Evolutionary conservation across 2,888 invertebrate genomes (phyloP).

Genomic region (Pseudococcus jackbeardsleyi): DNA sequence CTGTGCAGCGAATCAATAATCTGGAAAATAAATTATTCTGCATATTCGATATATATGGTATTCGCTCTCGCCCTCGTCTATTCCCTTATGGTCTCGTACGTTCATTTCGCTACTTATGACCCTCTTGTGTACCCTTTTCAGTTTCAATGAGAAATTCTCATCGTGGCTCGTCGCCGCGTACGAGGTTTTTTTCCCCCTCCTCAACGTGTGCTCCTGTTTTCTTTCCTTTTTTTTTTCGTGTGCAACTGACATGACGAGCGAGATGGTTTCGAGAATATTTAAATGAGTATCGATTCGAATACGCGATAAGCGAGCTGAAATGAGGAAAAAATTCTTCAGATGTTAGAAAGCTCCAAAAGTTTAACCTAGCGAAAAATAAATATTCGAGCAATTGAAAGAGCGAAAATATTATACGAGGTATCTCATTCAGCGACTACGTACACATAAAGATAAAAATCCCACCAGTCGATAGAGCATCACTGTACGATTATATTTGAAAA

Average conservation of each 20-base stretch:
- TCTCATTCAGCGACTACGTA: constrained; percentile 2
- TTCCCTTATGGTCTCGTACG: background rate
- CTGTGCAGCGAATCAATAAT: constrained; percentile 38
- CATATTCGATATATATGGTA: background rate
- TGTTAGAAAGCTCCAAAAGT: background rate
- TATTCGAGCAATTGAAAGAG: background rate
- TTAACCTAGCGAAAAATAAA: background rate
- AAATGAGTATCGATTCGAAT: background rate
- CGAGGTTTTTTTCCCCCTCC: background rate
- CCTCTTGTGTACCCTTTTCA: constrained; percentile 28
- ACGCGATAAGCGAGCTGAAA: background rate
- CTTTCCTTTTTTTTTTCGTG: background rate
- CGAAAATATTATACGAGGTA: background rate
- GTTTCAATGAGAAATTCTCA: background rate
- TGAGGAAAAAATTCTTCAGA: background rate
- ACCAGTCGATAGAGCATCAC: background rate
- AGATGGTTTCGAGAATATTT: background rate
- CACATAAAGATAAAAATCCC: constrained; percentile 1
- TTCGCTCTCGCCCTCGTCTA: background rate
- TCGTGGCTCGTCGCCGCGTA: background rate
- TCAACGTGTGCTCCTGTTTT: background rate
- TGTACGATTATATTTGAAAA: background rate
- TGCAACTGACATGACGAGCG: background rate
- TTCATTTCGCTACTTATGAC: background rate
- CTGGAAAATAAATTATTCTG: constrained; percentile 50